phyloP scores from a whole-genome alignment of 2,888 invertebrate species.

The Acronicta alni region DNA sequence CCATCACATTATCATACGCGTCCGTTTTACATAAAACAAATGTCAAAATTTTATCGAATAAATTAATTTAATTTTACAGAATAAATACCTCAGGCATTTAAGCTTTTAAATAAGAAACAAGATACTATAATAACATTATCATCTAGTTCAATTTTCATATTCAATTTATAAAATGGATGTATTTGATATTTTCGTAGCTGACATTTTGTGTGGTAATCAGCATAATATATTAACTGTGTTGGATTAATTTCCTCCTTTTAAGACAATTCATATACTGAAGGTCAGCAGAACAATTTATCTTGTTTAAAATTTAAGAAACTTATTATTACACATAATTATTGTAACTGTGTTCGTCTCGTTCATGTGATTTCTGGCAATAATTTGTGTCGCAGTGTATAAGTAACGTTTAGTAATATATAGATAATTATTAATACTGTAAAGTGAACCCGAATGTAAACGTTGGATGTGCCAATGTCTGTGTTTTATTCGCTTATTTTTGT shows the following conservation, averaged over 20 bases:
- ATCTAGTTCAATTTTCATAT: too few species aligned
- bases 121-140: too few species aligned
- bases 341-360: constrained; percentile 17
- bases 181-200: too few species aligned
- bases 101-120: too few species aligned
- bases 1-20: too few species aligned
- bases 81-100: too few species aligned
- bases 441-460: constrained; percentile 21
- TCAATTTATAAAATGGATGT: too few species aligned
- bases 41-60: too few species aligned
- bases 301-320: neutral
- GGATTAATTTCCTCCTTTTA: neutral
- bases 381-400: constrained; percentile 40
- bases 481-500: constrained; percentile 30
- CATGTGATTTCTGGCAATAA: constrained; percentile 55
- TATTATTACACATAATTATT: neutral
- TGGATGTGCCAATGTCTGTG: constrained; percentile 42
- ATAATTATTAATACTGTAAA: constrained; percentile 16
- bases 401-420: constrained; percentile 14
- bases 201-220: too few species aligned
- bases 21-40: too few species aligned
- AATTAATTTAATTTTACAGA: too few species aligned
- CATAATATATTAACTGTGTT: too few species aligned
- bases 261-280: neutral
- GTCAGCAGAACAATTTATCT: neutral